These are phyloP conservation scores for Pherbina coryleti DNA, from an alignment of 2,888 invertebrate species.

Conservation along the genomic window DNA sequence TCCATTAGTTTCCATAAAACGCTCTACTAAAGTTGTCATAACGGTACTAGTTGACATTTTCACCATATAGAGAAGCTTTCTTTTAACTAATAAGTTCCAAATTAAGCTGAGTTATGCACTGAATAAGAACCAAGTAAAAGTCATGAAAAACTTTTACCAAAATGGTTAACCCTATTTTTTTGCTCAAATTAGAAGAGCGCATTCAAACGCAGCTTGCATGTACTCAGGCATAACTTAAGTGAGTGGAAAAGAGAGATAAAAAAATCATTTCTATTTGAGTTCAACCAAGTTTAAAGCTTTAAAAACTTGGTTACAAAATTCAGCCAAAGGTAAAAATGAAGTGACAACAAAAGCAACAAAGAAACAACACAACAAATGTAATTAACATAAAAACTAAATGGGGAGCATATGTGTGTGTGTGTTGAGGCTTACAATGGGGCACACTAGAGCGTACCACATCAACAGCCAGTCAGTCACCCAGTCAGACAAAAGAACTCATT, in stretches of 20 bases:
- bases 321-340: neutral
- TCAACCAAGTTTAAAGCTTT: constrained; percentile 3
- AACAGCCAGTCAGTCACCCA: neutral
- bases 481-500: constrained; percentile 23
- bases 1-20: too few species aligned
- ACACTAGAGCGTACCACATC: neutral
- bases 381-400: constrained; percentile 27
- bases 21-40: too few species aligned
- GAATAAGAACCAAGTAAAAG: too few species aligned
- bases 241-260: too few species aligned
- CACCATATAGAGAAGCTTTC: too few species aligned
- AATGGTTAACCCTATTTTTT: too few species aligned
- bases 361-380: constrained; percentile 7
- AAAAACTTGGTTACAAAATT: neutral
- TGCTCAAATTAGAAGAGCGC: neutral
- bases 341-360: constrained; percentile 11
- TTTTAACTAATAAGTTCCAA: too few species aligned
- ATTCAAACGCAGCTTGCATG: neutral
- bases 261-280: neutral
- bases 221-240: too few species aligned
- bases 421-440: neutral
- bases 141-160: too few species aligned
- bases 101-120: too few species aligned
- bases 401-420: neutral
- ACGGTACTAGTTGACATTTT: too few species aligned